Evolutionary conservation across 2,113 vertebrate genomes (phyloP), one percentile per base, ranked within the genome.

Genomic region (Lepus timidus): DNA sequence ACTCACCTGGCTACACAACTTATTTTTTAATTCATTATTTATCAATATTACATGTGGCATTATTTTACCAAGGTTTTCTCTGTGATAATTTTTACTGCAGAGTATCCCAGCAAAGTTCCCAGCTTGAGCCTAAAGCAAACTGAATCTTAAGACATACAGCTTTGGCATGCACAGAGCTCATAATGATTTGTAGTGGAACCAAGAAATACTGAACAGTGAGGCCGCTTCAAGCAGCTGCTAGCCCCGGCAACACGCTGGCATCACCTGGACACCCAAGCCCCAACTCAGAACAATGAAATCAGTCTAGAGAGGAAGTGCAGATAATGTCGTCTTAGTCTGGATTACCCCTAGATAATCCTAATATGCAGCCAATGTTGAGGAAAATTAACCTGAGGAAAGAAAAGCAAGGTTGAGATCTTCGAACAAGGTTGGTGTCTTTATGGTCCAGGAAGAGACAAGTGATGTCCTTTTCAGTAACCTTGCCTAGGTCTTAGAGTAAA

Each of bases 391-490:
- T 13, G 4, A 39, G 22, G 55, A 49, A 55, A 33, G 16, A 58
- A 61, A 55, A 31, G 2, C 0, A 0, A n/a, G 11, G 2, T 33
- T 14, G 25, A 31, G n/a, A 9, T 19, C 11, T 39, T 1, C 9
- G 27, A 58, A 13, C 2, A 6, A 25, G 29, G 61, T 29, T 1
- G 44, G 19, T 58, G 14, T 58, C 44, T 44, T 44, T 44, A 7
- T 23, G 20, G 20, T 39, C 64, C 23, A 29, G 13, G 44, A 14
- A 67, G 20, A 52, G 55, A 55, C 25, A 51, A 39, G 19, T 19
- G 23, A 2, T 4, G 5, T 29, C 55, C 44, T 81, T 49, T 44
- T 58, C 17, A 44, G 23, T 85, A 8, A 0, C 17, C 70, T 49
- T 2, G 17, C n/a, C 33, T 22, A n/a, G 29, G 16, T 61, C 14